phyloP scores from a whole-genome alignment of 2,797 vertebrate species.

The Selene dorsalis region DNA sequence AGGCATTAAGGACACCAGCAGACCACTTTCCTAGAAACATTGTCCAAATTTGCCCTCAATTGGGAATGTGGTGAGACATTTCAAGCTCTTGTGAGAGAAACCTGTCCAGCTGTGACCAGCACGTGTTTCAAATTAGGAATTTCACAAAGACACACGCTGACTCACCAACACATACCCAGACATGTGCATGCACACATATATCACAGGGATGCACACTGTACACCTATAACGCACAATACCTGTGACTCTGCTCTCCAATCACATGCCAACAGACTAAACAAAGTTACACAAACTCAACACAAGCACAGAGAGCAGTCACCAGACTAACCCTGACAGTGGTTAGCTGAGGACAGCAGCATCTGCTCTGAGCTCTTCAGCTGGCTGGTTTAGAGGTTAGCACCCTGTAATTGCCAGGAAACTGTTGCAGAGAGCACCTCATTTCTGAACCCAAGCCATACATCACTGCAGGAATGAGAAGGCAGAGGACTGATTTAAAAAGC shows the following conservation, averaged over 20 bases:
- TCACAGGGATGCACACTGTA: constrained; percentile 10
- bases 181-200: constrained; percentile 24
- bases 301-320: constrained; percentile 16
- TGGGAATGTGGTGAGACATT: constrained; percentile 79
- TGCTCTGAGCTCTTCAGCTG: constrained; percentile 70
- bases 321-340: constrained; percentile 23
- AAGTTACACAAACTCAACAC: not conserved
- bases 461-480: constrained; percentile 82
- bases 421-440: constrained; percentile 73
- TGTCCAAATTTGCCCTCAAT: constrained; percentile 71
- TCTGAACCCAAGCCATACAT: constrained; percentile 80
- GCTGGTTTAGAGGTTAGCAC: constrained; percentile 65
- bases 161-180: constrained; percentile 41
- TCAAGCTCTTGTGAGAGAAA: constrained; percentile 76
- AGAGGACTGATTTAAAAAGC: constrained; percentile 72
- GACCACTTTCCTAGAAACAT: constrained; percentile 56
- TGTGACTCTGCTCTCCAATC: not conserved
- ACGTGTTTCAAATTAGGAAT: constrained; percentile 83
- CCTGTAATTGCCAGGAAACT: constrained; percentile 84
- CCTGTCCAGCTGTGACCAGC: constrained; percentile 76
- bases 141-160: constrained; percentile 62
- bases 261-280: not conserved
- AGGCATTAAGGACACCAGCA: constrained; percentile 28
- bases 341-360: constrained; percentile 67
- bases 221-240: not conserved